These are phyloP conservation scores for Athalia rosae DNA, from an alignment of 2,888 invertebrate species.

Conservation along the genomic window DNA sequence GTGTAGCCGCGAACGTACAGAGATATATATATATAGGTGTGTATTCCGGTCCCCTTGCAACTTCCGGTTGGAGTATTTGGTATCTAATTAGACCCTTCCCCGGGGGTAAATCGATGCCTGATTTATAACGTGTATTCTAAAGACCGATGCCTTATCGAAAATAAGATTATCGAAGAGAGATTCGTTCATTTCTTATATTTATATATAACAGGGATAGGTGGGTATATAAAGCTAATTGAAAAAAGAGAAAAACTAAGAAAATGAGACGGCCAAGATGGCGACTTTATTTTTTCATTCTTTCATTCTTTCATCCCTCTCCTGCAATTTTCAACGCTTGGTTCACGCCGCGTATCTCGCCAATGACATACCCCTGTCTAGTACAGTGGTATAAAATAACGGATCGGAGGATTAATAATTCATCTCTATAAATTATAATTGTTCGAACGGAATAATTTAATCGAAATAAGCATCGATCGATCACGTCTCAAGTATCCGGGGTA, in stretches of 20 bases:
- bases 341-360: no score
- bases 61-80: not conserved
- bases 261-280: not conserved
- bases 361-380: no score
- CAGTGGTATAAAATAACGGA: not conserved
- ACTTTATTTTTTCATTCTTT: no score
- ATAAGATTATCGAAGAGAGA: not conserved
- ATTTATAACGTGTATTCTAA: no score
- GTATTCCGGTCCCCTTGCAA: no score
- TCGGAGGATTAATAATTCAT: slow-evolving; percentile 37
- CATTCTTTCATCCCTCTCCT: no score
- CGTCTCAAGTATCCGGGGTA: not conserved
- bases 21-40: no score
- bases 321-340: no score
- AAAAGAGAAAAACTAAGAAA: slow-evolving; percentile 27
- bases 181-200: not conserved
- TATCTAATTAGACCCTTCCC: not conserved
- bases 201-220: no score
- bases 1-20: no score
- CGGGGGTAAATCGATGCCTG: not conserved
- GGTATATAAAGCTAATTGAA: slow-evolving; percentile 17
- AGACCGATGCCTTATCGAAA: no score
- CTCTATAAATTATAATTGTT: slow-evolving; percentile 25
- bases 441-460: slow-evolving; percentile 17
- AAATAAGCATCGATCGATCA: slow-evolving; percentile 13